phyloP scores from a whole-genome alignment of 2,113 vertebrate genomes.

The Bucco capensis region DNA sequence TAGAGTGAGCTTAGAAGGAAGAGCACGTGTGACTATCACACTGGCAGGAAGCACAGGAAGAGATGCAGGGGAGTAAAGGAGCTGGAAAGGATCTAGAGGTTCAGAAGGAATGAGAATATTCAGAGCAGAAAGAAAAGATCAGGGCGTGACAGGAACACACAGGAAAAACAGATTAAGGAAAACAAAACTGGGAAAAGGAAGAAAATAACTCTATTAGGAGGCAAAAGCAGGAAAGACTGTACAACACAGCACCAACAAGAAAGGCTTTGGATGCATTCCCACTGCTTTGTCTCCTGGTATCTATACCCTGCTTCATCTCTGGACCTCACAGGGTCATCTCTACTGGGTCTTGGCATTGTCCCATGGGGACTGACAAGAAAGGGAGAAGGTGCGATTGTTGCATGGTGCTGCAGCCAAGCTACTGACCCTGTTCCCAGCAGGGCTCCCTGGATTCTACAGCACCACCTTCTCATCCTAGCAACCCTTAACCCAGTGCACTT shows the following conservation, averaged over 20 bases:
- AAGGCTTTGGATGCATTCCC: neutral
- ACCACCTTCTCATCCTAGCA: neutral
- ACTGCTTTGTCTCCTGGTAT: neutral
- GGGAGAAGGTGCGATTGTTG: fast-evolving
- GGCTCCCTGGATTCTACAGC: neutral
- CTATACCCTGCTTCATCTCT: neutral
- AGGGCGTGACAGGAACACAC: neutral
- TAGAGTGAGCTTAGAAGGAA: neutral
- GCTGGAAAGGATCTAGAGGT: neutral
- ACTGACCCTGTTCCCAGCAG: neutral
- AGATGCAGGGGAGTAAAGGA: neutral
- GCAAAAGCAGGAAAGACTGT: neutral
- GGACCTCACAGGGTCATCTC: neutral
- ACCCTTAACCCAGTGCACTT: neutral
- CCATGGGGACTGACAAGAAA: neutral
- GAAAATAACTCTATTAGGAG: neutral
- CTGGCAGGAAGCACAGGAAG: neutral
- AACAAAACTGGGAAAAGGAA: neutral
- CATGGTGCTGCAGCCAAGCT: neutral
- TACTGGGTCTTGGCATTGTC: neutral
- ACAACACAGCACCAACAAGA: neutral
- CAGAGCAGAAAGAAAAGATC: neutral
- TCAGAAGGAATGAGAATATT: neutral
- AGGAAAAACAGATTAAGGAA: neutral
- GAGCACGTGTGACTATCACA: neutral